These are phyloP conservation scores for Xiphophorus maculatus DNA, from an alignment of 2,113 vertebrate genomes.

Conservation along the genomic window DNA sequence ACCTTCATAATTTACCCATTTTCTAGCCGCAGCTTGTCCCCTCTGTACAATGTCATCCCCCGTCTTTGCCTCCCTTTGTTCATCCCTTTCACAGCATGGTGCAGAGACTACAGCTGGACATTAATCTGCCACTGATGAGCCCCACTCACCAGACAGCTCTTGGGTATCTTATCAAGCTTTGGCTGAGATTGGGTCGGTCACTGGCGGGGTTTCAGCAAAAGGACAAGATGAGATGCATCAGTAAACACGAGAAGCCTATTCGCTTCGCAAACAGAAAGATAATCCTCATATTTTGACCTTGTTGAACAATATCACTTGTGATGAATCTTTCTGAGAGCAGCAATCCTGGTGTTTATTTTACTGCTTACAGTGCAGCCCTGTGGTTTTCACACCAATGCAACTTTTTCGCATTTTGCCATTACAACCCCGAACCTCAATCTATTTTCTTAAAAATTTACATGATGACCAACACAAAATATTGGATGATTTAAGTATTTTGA, in stretches of 20 bases:
- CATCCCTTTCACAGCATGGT: constrained; percentile 33
- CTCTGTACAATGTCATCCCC: constrained; percentile 40
- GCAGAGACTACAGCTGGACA: constrained; percentile 53
- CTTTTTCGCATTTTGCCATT: too few relatives aligned
- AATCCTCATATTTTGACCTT: neutral
- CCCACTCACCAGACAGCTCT: constrained; percentile 42
- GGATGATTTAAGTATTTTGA: too few relatives aligned
- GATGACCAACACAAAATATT: too few relatives aligned
- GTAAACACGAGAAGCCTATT: constrained; percentile 18
- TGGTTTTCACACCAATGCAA: neutral
- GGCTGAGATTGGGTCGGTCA: constrained; percentile 44
- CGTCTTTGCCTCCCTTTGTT: constrained; percentile 30
- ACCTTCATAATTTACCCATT: constrained; percentile 33
- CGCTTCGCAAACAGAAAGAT: constrained; percentile 10
- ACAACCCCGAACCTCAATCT: too few relatives aligned
- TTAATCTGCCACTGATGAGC: constrained; percentile 66
- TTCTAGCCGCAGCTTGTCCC: constrained; percentile 25
- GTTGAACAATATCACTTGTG: neutral
- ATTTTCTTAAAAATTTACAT: too few relatives aligned
- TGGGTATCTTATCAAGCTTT: constrained; percentile 47
- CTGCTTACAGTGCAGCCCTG: neutral
- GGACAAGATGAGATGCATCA: constrained; percentile 6
- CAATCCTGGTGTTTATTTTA: neutral
- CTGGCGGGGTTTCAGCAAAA: constrained; percentile 23
- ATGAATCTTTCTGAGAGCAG: neutral